phyloP scores from a whole-genome alignment of 2,113 vertebrate genomes.

The Calonectris borealis region DNA sequence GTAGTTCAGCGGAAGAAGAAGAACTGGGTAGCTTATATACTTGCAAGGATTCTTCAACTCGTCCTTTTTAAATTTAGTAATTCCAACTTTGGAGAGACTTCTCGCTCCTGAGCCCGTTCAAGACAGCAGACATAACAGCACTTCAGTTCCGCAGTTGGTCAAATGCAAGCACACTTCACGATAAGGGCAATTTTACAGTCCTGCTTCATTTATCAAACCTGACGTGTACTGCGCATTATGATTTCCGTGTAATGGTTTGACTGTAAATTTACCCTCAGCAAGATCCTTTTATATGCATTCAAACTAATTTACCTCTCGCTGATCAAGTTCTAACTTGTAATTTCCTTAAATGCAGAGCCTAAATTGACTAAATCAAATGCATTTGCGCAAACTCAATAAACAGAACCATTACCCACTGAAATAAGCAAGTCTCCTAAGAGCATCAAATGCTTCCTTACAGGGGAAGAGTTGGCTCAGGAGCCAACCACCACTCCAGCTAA shows the following conservation, averaged over 20 bases:
- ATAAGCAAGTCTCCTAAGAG: conserved; percentile 35
- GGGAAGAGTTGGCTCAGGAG: conserved; percentile 7
- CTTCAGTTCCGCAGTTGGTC: conserved; percentile 1
- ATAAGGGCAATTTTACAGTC: conserved; percentile 30
- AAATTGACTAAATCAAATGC: conserved; percentile 63
- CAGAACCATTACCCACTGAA: conserved; percentile 46
- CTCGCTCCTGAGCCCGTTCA: not conserved
- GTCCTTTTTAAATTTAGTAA: not conserved
- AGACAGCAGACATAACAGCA: not conserved
- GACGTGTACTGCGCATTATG: conserved; percentile 2
- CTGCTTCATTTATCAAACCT: conserved; percentile 47
- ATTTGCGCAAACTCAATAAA: conserved; percentile 63
- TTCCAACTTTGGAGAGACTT: not conserved
- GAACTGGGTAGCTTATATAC: not conserved
- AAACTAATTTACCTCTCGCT: conserved; percentile 51
- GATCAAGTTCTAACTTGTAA: conserved; percentile 51
- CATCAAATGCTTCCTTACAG: conserved; percentile 13
- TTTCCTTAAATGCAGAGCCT: conserved; percentile 61
- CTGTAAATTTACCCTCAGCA: conserved; percentile 53
- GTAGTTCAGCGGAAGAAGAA: not conserved
- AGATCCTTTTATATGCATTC: conserved; percentile 43
- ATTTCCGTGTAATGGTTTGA: conserved; percentile 34
- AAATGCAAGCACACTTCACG: not conserved
- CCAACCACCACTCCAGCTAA: conserved; percentile 13
- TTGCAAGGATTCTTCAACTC: not conserved